phyloP scores from a whole-genome alignment of 1,140 invertebrate genomes.

The Ostrea edulis region DNA sequence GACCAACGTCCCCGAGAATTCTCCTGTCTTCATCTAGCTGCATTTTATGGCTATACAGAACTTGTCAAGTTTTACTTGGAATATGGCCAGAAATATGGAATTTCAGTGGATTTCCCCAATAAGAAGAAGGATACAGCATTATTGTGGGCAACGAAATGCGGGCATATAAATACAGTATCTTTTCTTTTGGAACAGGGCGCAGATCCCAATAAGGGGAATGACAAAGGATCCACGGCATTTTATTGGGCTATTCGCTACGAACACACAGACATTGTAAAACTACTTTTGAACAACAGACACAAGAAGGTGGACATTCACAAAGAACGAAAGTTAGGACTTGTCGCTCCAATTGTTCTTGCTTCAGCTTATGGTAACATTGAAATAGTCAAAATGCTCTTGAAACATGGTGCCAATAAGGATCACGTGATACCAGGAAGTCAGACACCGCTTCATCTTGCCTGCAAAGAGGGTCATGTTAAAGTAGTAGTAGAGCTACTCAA shows the following conservation, averaged over 20 bases:
- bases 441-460: slow-evolving; percentile 73
- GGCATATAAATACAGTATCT: slow-evolving; percentile 62
- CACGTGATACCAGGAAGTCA: slow-evolving; percentile 68
- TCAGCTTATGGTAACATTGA: slow-evolving; percentile 71
- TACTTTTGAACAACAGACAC: slow-evolving; percentile 62
- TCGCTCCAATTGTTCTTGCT: slow-evolving; percentile 73
- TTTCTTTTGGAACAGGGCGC: slow-evolving; percentile 63
- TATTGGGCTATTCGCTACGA: slow-evolving; percentile 77
- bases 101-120: slow-evolving; percentile 71
- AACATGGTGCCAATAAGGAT: slow-evolving; percentile 72
- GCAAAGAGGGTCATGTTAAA: slow-evolving; percentile 68
- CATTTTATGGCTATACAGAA: slow-evolving; percentile 68
- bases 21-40: slow-evolving; percentile 72
- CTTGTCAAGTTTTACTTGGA: slow-evolving; percentile 67
- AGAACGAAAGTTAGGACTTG: slow-evolving; percentile 71
- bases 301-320: slow-evolving; percentile 69
- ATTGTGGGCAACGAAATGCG: slow-evolving; percentile 75
- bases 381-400: slow-evolving; percentile 70
- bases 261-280: slow-evolving; percentile 65
- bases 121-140: slow-evolving; percentile 74
- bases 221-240: slow-evolving; percentile 77
- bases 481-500: slow-evolving; percentile 63
- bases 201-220: slow-evolving; percentile 71
- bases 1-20: slow-evolving; percentile 75
- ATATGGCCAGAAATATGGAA: slow-evolving; percentile 43